Conservation (phyloP, 2,797 vertebrate genomes). For the Halcyon badia region DNA sequence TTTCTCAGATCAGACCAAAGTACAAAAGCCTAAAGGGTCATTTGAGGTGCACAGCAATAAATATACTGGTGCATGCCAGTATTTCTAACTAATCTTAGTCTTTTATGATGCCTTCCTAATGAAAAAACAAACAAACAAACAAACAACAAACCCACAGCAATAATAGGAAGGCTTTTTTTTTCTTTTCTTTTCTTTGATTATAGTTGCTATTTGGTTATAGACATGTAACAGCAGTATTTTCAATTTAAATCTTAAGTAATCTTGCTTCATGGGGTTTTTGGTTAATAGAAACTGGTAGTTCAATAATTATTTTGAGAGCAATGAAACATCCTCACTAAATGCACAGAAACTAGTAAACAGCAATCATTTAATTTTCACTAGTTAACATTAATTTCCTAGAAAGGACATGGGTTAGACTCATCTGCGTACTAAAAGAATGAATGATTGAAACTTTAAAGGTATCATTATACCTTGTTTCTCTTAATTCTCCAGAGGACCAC, state of each 20-base stretch:
- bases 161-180: background rate
- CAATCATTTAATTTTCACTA: background rate
- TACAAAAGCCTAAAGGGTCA: background rate
- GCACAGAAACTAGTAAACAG: background rate
- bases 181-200: background rate
- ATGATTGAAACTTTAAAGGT: background rate
- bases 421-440: background rate
- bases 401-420: background rate
- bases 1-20: conserved; percentile 19
- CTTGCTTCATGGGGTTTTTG: background rate
- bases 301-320: background rate
- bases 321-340: background rate
- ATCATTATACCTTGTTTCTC: background rate
- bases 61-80: background rate
- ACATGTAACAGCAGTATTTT: background rate
- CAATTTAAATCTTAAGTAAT: background rate
- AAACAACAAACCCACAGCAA: rapidly evolving
- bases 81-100: background rate
- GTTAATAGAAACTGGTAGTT: background rate
- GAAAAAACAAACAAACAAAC: background rate
- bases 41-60: background rate
- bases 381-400: background rate
- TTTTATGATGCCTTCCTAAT: background rate
- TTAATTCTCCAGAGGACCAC: background rate
- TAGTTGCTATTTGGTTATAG: background rate